A percentile compares a stretch with the other conserved stretches of the same genome.
Evolutionary conservation across 2,888 invertebrate species (phyloP).

Genomic region (Aphidoletes aphidimyza): DNA sequence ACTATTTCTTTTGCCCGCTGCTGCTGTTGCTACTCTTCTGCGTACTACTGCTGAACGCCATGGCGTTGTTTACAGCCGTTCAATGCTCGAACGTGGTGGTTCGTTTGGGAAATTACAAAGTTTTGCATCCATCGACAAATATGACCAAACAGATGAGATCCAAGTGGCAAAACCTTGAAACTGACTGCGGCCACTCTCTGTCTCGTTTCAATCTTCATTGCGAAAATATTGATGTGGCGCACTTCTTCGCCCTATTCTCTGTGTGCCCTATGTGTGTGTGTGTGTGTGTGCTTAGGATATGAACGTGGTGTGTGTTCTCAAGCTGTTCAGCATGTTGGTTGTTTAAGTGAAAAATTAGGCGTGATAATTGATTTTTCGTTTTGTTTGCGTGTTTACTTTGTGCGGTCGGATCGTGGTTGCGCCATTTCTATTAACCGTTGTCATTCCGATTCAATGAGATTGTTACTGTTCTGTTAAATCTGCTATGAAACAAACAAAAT

Average conservation of each 20-base stretch:
- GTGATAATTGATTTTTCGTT: constrained; percentile 51
- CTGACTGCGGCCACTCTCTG: background rate
- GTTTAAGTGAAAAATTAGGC: constrained; percentile 42
- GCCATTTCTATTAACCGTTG: background rate
- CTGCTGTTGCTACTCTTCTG: no score
- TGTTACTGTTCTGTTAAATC: constrained; percentile 29
- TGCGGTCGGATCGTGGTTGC: constrained; percentile 32
- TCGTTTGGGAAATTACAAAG: constrained; percentile 24
- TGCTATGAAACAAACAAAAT: constrained; percentile 33
- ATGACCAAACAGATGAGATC: background rate
- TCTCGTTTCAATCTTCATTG: background rate
- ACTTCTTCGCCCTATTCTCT: no score
- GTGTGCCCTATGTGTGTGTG: no score
- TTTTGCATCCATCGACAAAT: background rate
- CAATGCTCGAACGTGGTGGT: no score
- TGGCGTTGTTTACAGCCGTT: no score
- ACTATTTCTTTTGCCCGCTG: no score
- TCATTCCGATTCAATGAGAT: constrained; percentile 45
- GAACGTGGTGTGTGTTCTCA: no score
- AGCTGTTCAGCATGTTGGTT: background rate
- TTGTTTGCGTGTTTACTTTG: constrained; percentile 2
- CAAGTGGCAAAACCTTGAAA: background rate
- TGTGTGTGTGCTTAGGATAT: no score
- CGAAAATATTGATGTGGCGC: no score
- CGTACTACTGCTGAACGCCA: no score